phyloP scores from a whole-genome alignment of 1,140 invertebrate genomes.

The Cotesia glomerata region DNA sequence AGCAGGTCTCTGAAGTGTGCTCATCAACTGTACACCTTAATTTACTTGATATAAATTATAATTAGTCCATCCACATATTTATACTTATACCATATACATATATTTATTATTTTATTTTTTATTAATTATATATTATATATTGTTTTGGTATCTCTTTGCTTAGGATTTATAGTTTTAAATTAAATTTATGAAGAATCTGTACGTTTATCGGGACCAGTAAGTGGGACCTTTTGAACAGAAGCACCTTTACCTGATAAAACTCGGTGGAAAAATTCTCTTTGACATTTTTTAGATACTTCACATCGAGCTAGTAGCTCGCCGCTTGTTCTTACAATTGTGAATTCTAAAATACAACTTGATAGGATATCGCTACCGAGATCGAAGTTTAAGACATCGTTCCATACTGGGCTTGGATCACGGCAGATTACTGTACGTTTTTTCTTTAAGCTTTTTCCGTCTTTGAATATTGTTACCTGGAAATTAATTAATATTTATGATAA shows the following conservation, averaged over 20 bases:
- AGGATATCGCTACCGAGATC: conserved; percentile 72
- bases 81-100: not conserved
- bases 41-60: too few species aligned
- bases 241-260: conserved; percentile 66
- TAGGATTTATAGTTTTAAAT: not conserved
- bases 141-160: not conserved
- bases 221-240: conserved; percentile 66
- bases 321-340: conserved; percentile 64
- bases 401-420: conserved; percentile 83
- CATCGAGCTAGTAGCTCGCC: conserved; percentile 64
- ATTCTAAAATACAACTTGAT: conserved; percentile 63
- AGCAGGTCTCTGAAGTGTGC: too few species aligned
- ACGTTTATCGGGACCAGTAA: conserved; percentile 50
- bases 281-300: conserved; percentile 60
- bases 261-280: conserved; percentile 65
- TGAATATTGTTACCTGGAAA: conserved; percentile 70
- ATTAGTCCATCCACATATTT: not conserved
- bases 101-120: not conserved
- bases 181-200: conserved; percentile 15
- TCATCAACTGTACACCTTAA: too few species aligned
- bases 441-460: conserved; percentile 79
- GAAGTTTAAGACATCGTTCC: conserved; percentile 87
- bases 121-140: not conserved
- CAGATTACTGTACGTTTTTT: conserved; percentile 91
- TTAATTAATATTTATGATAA: not conserved